These are phyloP conservation scores for Narcine bancroftii DNA, from an alignment of 2,113 vertebrate species.

Conservation along the genomic window DNA sequence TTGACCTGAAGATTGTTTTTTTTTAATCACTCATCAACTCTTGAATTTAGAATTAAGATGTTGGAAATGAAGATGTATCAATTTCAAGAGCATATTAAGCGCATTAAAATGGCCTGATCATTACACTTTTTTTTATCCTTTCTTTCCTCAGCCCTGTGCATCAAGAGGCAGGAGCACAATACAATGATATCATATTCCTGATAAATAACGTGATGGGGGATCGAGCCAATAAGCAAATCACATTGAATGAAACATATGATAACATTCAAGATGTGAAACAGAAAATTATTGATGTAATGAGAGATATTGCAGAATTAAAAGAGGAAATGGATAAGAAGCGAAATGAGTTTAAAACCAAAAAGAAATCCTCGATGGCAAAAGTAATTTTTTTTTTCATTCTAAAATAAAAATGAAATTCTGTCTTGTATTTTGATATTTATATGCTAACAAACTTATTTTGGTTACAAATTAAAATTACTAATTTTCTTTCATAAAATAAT, in stretches of 20 bases:
- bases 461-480: background rate
- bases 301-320: background rate
- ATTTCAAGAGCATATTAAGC: no score
- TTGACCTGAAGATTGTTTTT: no score
- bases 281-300: background rate
- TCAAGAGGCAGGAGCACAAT: background rate
- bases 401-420: background rate
- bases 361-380: background rate
- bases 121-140: background rate
- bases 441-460: background rate
- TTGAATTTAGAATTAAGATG: no score
- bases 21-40: no score
- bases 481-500: background rate
- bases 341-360: background rate
- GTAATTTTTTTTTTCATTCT: background rate
- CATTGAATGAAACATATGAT: constrained; percentile 19
- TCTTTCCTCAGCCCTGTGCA: background rate
- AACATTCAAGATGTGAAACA: background rate
- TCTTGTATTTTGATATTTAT: background rate
- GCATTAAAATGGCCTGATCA: no score
- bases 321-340: no score
- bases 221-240: constrained; percentile 14
- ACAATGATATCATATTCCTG: background rate
- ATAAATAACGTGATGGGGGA: background rate
- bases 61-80: no score